Percentiles rank a stretch among this genome's conserved stretches.
Evolutionary conservation across 92 coral and sea anemone species (phyloP).

Genomic region (Montipora capitata): DNA sequence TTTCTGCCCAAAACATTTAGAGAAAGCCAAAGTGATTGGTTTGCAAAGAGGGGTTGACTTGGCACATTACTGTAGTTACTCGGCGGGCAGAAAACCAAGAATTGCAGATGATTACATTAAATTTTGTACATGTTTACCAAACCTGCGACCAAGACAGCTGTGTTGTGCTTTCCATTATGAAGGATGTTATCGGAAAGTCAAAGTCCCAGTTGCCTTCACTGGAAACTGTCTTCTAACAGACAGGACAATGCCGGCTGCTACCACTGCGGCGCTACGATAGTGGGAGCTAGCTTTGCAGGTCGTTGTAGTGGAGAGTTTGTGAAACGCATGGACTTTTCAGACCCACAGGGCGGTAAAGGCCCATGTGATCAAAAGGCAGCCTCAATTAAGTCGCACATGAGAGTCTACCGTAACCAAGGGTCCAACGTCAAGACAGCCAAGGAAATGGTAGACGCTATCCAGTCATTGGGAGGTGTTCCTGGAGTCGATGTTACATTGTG

Average conservation of each 20-base stretch:
- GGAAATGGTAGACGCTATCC: constrained; percentile 60
- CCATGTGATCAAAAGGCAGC: constrained; percentile 63
- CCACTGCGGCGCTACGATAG: constrained; percentile 50
- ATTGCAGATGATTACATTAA: constrained; percentile 8
- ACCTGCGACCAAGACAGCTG: constrained; percentile 37
- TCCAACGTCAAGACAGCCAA: constrained; percentile 46
- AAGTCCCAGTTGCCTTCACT: constrained; percentile 34
- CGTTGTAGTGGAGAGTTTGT: constrained; percentile 38
- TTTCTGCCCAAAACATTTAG: constrained; percentile 41
- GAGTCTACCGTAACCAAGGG: constrained; percentile 48
- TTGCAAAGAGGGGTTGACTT: constrained; percentile 38
- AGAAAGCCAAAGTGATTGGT: constrained; percentile 62
- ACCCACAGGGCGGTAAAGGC: constrained; percentile 65
- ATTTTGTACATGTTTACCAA: constrained; percentile 34
- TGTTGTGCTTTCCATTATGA: constrained; percentile 33
- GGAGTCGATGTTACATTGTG: constrained; percentile 31
- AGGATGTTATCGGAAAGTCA: constrained; percentile 28
- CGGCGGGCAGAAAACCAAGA: constrained; percentile 29
- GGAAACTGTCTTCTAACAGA: constrained; percentile 34
- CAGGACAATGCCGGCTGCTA: constrained; percentile 57
- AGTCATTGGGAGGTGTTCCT: constrained; percentile 49
- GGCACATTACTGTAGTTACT: constrained; percentile 37
- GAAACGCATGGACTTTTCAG: constrained; percentile 59
- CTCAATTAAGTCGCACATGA: constrained; percentile 66
- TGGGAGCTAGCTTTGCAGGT: constrained; percentile 37